A percentile compares a stretch with the other conserved stretches of the same genome.
These are phyloP conservation scores for Phymanthus crucifer DNA, from an alignment of 92 coral and sea anemone genomes.

Conservation along the genomic window DNA sequence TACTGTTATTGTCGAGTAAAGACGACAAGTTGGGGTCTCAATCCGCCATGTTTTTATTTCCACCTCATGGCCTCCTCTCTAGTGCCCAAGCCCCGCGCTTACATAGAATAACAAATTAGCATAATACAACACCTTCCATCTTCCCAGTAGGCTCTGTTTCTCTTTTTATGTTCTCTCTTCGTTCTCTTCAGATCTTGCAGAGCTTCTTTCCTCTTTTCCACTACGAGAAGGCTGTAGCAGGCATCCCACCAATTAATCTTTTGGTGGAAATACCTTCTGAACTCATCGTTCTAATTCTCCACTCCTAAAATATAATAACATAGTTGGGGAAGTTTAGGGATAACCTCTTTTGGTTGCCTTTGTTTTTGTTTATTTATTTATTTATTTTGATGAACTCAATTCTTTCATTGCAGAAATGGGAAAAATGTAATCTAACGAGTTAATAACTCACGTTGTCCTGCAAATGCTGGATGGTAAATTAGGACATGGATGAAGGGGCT, in stretches of 20 bases:
- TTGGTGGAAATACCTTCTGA: not conserved
- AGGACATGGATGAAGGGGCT: constrained; percentile 54
- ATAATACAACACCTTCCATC: too few species aligned
- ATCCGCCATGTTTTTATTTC: too few species aligned
- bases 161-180: not conserved
- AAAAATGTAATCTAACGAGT: too few species aligned
- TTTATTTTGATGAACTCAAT: too few species aligned
- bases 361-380: not conserved
- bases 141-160: not conserved
- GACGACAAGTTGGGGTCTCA: too few species aligned
- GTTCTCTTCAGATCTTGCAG: not conserved
- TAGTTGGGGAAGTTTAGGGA: too few species aligned
- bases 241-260: constrained; percentile 9
- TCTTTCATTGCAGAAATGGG: too few species aligned
- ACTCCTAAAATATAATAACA: not conserved
- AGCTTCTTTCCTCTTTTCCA: not conserved
- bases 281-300: not conserved
- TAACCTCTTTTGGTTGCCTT: too few species aligned
- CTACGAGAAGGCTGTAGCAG: not conserved
- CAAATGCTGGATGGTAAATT: constrained; percentile 34
- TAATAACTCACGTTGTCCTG: constrained; percentile 38
- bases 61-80: too few species aligned
- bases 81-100: too few species aligned
- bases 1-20: too few species aligned
- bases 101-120: too few species aligned